These are phyloP conservation scores for Idaea aversata DNA, from an alignment of 2,888 invertebrate genomes.

Conservation along the genomic window DNA sequence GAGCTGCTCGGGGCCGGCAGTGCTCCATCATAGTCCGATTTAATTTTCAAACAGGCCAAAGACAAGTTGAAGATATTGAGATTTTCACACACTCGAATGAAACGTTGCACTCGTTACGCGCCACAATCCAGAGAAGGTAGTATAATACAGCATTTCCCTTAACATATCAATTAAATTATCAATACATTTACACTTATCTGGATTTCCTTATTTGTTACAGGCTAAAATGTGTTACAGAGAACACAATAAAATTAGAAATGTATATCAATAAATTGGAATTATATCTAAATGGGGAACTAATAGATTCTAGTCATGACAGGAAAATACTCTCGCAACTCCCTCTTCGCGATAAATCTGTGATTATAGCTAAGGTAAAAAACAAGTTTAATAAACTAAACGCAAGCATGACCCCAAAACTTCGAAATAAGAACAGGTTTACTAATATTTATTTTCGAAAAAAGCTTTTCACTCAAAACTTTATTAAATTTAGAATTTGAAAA, in stretches of 20 bases:
- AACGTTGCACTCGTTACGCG: conserved; percentile 91
- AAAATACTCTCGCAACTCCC: conserved; percentile 92
- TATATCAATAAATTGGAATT: conserved; percentile 95
- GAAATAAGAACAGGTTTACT: too few relatives aligned
- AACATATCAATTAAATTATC: not conserved
- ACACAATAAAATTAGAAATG: conserved; percentile 92
- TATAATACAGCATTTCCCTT: conserved; percentile 6
- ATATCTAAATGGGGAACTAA: conserved; percentile 92
- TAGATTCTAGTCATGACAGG: conserved; percentile 93
- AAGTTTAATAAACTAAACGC: not conserved
- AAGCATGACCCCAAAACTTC: too few relatives aligned
- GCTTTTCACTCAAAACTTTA: too few relatives aligned
- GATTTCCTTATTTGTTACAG: conserved; percentile 47
- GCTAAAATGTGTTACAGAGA: conserved; percentile 69
- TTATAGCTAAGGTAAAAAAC: conserved; percentile 69
- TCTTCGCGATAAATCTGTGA: conserved; percentile 92
- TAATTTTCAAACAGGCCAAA: conserved; percentile 90
- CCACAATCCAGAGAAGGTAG: conserved; percentile 85
- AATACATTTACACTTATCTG: too few relatives aligned
- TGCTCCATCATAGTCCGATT: conserved; percentile 90
- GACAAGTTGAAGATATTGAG: conserved; percentile 95
- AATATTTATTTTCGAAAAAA: too few relatives aligned
- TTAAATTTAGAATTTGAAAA: too few relatives aligned
- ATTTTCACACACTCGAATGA: conserved; percentile 96
- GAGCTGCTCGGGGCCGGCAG: conserved; percentile 95